Evolutionary conservation across 1,140 invertebrate genomes (phyloP).

Genomic region (Medauroidea extradentata): DNA sequence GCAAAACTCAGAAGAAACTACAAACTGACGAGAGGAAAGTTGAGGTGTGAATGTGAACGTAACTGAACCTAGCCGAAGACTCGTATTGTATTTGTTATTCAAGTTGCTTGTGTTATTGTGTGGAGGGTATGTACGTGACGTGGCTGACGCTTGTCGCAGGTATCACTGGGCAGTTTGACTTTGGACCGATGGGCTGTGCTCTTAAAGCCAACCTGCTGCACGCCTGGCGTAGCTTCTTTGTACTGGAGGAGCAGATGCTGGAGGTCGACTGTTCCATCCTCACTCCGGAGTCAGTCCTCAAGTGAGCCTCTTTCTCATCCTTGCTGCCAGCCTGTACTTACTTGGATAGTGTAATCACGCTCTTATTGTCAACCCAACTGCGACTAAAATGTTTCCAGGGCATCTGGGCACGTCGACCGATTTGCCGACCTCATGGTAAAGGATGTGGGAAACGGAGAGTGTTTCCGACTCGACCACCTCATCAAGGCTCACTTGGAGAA

Average conservation of each 20-base stretch:
- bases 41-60: too few species aligned
- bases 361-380: too few species aligned
- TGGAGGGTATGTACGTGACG: constrained; percentile 92
- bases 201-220: constrained; percentile 93
- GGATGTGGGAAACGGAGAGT: constrained; percentile 92
- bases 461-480: constrained; percentile 96
- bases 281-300: constrained; percentile 94
- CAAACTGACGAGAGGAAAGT: too few species aligned
- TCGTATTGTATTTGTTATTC: too few species aligned
- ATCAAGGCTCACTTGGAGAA: constrained; percentile 96
- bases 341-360: too few species aligned
- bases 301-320: constrained; percentile 48
- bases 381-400: constrained; percentile 51
- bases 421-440: constrained; percentile 99
- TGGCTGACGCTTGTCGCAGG: constrained; percentile 35
- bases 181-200: constrained; percentile 99
- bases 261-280: constrained; percentile 98
- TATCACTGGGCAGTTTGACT: constrained; percentile 86
- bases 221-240: constrained; percentile 93
- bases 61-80: too few species aligned
- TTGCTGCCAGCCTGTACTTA: neutral
- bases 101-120: too few species aligned
- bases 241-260: constrained; percentile 96
- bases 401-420: constrained; percentile 97
- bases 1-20: too few species aligned